A percentile compares a stretch with the other conserved stretches of the same genome.
Evolutionary conservation across 2,113 vertebrate genomes (phyloP).

Genomic region (Gymnocephalus cernua): DNA sequence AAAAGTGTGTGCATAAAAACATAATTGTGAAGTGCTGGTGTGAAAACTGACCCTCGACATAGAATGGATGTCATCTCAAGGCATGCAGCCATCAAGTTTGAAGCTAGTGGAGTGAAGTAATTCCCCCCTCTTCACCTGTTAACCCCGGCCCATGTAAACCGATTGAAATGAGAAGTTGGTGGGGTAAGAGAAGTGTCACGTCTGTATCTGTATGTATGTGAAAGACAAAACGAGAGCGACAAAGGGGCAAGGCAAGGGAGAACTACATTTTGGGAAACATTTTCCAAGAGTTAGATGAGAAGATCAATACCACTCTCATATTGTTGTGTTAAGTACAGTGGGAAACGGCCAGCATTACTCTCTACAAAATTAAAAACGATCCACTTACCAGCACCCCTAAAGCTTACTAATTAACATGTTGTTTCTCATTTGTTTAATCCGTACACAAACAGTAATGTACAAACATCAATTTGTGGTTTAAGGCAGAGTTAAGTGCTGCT

Average conservation of each 20-base stretch:
- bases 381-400: not conserved
- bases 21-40: not conserved
- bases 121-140: constrained; percentile 49
- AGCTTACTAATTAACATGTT: not conserved
- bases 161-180: constrained; percentile 21
- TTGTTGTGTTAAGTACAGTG: not conserved
- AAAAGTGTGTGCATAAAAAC: not conserved
- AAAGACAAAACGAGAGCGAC: not conserved
- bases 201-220: not conserved
- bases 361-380: not conserved
- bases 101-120: constrained; percentile 25
- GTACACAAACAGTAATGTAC: not conserved
- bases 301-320: not conserved
- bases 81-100: constrained; percentile 34
- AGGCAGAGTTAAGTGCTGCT: not conserved
- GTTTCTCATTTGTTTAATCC: constrained; percentile 1
- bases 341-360: not conserved
- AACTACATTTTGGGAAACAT: not conserved
- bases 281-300: not conserved
- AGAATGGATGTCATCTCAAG: constrained; percentile 16
- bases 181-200: not conserved
- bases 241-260: not conserved
- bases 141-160: constrained; percentile 47
- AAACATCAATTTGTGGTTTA: constrained; percentile 2
- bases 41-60: constrained; percentile 36